phyloP scores from a whole-genome alignment of 2,113 vertebrate species.

The Grus americana region DNA sequence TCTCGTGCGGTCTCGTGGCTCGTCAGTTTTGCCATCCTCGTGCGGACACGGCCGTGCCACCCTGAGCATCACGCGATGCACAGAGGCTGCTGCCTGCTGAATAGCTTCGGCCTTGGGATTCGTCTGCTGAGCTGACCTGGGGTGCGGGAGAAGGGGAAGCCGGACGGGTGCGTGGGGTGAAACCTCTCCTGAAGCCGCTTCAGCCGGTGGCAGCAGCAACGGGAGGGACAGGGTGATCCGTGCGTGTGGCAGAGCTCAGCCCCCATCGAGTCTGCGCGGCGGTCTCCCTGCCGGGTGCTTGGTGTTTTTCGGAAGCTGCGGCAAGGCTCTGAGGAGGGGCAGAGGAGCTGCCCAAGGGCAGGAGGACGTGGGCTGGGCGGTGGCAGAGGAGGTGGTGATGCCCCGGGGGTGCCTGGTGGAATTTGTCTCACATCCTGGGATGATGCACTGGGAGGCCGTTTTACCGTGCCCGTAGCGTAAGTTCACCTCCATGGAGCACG shows the following conservation, averaged over 20 bases:
- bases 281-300: neutral
- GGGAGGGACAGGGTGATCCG: neutral
- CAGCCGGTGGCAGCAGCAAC: rapidly evolving
- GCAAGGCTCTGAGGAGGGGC: neutral
- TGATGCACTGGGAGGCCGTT: neutral
- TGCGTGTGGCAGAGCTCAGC: neutral
- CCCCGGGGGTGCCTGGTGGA: neutral
- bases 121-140: neutral
- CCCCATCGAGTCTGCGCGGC: neutral
- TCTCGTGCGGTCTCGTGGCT: neutral
- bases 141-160: neutral
- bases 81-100: neutral
- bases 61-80: too few relatives aligned
- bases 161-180: rapidly evolving
- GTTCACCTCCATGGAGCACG: too few relatives aligned
- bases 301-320: neutral
- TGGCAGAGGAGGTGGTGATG: neutral
- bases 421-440: neutral
- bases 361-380: neutral
- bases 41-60: too few relatives aligned
- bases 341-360: neutral
- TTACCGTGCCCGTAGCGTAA: neutral
- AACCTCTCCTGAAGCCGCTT: neutral
- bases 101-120: neutral
- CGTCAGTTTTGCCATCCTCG: neutral